Conservation (phyloP, 2,113 vertebrate genomes). For the Oreochromis niloticus region DNA sequence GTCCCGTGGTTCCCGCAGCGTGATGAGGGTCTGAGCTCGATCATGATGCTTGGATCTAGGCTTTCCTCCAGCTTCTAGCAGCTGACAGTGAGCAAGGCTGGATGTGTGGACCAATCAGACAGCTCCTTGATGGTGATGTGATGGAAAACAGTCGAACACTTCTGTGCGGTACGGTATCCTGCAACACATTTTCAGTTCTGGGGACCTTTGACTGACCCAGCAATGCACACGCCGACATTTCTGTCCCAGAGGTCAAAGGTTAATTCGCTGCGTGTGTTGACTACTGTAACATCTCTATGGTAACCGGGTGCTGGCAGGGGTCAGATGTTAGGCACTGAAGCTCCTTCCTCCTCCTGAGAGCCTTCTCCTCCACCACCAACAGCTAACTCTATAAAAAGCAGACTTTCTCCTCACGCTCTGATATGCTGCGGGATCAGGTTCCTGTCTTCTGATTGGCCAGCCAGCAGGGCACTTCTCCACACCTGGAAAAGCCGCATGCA, state of each 20-base stretch:
- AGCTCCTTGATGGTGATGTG: not conserved
- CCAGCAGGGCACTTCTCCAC: slow-evolving; percentile 54
- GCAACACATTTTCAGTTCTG: not conserved
- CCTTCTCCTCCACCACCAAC: not conserved
- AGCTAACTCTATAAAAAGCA: slow-evolving; percentile 6
- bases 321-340: not conserved
- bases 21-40: not conserved
- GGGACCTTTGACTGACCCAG: not conserved
- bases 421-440: slow-evolving; percentile 30
- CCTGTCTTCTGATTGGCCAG: slow-evolving; percentile 51
- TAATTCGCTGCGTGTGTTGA: not conserved
- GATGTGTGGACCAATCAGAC: not conserved
- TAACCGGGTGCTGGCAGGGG: not conserved
- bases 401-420: not conserved
- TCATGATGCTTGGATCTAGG: not conserved
- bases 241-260: not conserved
- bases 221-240: not conserved
- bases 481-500: slow-evolving; percentile 2
- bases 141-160: not conserved
- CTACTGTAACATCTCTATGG: slow-evolving; percentile 23
- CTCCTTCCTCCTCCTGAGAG: not conserved
- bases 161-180: not conserved
- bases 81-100: not conserved
- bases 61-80: not conserved
- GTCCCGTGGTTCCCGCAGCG: fast-evolving